Base-by-base conservation (phyloP, 2,113 vertebrate genomes). In the Edolisoma coerulescens region DNA sequence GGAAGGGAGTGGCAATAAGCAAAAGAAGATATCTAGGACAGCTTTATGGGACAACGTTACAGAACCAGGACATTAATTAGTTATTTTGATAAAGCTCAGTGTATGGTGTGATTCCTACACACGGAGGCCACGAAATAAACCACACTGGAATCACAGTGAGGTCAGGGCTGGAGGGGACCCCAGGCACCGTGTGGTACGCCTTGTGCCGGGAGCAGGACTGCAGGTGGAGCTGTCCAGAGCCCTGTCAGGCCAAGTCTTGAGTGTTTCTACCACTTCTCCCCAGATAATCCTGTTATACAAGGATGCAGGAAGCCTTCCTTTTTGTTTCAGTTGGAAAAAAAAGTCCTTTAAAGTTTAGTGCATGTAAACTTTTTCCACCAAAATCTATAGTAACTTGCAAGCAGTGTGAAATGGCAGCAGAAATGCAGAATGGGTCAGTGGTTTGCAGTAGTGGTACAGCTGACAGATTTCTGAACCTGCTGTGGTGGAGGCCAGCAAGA, bases 121-220 rank as follows among this genome's bases (percentile, higher is more conserved):
- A 12, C 3, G 4, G 26, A 75, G 63, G n/a, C 52, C 50, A 32
- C 2, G 1, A 8, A 64, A 33, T 27, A n/a, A 92, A 37, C 13
- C 24, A 21, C 30, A 20, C 2, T 26, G n/a, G 50, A 35, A 39
- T 47, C 41, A 1, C 23, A 22, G 27, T 4, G 18, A 16, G 37
- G 41, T 5, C 41, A 15, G 10, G 22, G 61, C 30, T 86, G 56
- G 14, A 37, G 30, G 33, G 54, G 44, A 44, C 65, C 9, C 28
- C 30, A 11, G 60, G 10, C 9, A 15, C 5, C 9, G 0, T 3
- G 15, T 8, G 41, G 10, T 37, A 8, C 22, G 4, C 26, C 45
- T 24, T 13, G 14, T 64, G 50, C 39, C 57, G 59, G n/a, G 16
- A 60, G 65, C 49, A 63, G 69, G 24, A 39, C 65, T 45, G 56